Percentiles rank a stretch among this genome's conserved stretches.
Evolutionary conservation across 2,888 invertebrate genomes (phyloP).

Genomic region (Nasonovia ribisnigri): DNA sequence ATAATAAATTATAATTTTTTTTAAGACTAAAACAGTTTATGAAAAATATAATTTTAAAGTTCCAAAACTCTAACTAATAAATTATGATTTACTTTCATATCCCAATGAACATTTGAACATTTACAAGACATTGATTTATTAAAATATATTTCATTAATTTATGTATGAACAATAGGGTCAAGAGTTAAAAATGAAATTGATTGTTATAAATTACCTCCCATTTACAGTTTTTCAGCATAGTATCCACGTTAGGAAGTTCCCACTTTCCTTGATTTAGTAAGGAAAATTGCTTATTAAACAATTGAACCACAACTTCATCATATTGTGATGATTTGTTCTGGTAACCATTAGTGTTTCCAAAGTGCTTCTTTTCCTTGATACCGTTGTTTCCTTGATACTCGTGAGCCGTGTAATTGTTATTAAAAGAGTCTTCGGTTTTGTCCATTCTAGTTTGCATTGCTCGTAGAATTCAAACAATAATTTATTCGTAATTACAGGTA

Average conservation of each 20-base stretch:
- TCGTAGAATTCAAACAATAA: neutral
- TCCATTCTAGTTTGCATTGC: conserved; percentile 25
- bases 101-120: neutral
- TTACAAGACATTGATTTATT: neutral
- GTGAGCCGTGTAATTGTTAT: conserved; percentile 12
- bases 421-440: conserved; percentile 44
- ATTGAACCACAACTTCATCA: conserved; percentile 25
- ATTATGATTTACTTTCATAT: neutral
- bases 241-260: conserved; percentile 43
- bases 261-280: conserved; percentile 31
- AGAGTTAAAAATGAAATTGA: neutral
- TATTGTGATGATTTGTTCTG: neutral
- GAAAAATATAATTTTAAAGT: neutral
- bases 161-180: neutral
- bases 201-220: conserved; percentile 49
- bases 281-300: conserved; percentile 23
- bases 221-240: neutral
- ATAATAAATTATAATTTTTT: neutral
- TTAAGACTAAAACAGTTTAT: neutral
- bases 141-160: neutral
- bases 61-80: neutral
- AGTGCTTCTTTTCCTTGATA: conserved; percentile 20
- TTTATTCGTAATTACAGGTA: neutral
- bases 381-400: neutral
- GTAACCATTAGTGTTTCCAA: neutral